Evolutionary conservation across 2,113 vertebrate genomes (phyloP), one percentile per base, ranked within the genome.

Genomic region (Myrmophylax atrothorax): DNA sequence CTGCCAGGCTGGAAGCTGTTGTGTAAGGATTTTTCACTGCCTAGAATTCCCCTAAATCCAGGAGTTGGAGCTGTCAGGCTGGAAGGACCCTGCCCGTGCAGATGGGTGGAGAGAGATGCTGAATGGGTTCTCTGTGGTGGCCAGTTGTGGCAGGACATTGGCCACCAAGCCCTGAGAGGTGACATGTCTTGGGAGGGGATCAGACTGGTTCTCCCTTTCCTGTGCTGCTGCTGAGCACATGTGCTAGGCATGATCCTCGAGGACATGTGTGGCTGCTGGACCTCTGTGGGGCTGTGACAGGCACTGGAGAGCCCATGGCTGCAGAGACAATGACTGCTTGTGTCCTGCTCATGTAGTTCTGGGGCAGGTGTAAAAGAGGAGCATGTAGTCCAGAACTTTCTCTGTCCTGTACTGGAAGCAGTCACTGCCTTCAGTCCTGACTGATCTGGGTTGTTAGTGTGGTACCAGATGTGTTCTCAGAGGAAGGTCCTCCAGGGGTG

Each of bases 211-310:
- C 35, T 55, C 20, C 24, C 59, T 52, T 50, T 59, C 25, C 7
- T 42, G 44, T 42, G n/a, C 2, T 68, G 66, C 47, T 81, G 52
- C 18, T 42, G 62, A 56, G 31, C 14, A 9, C 2, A 0, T 37
- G 20, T 68, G 53, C 31, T 49, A n/a, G 29, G 31, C 38, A 29
- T 29, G 47, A 59, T 38, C 70, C 38, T 20, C 0, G 11, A 66
- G 70, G 25, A 63, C 1, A 1, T 1, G 0, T 4, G 33, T 46
- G 74, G 52, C 31, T 5, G 2, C 46, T 18, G 6, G 46, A 46
- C 12, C 56, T 42, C 24, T 38, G 23, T 1, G 17, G 53, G 60
- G 35, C 44, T 69, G 2, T 42, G 69, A 20, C 42, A 33, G 35
- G 58, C 35, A 15, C n/a, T 83, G 62, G 28, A 83, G 47, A 55